Percentiles rank a stretch among this genome's conserved stretches.
Evolutionary conservation across 2,888 invertebrate species (phyloP).

Genomic region (Drosophila bunnanda): DNA sequence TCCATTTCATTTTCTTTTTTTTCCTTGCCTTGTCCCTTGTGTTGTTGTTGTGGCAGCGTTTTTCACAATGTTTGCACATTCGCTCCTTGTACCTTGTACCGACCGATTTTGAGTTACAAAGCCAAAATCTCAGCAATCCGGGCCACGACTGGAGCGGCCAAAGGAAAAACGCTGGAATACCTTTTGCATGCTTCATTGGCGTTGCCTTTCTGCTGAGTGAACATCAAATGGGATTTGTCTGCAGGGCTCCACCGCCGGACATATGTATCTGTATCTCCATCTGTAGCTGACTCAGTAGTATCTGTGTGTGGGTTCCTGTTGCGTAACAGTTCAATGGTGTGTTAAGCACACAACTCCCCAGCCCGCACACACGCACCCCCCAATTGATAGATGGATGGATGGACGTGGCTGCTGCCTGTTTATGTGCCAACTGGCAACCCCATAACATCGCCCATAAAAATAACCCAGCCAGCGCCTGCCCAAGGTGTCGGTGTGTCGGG

Average conservation of each 20-base stretch:
- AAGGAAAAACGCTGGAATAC: constrained; percentile 72
- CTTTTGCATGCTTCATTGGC: constrained; percentile 81
- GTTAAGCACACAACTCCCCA: constrained; percentile 62
- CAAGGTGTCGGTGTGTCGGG: constrained; percentile 35
- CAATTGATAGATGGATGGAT: constrained; percentile 44
- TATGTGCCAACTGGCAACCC: constrained; percentile 60
- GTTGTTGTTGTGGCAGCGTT: constrained; percentile 49
- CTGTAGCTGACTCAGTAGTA: constrained; percentile 30
- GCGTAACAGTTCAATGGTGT: constrained; percentile 76
- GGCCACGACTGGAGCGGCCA: constrained; percentile 23
- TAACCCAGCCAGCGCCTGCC: constrained; percentile 35
- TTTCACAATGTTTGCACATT: constrained; percentile 79
- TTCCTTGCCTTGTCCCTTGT: neutral
- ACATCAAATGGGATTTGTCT: constrained; percentile 80
- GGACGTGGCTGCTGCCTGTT: constrained; percentile 37
- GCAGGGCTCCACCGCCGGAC: constrained; percentile 59
- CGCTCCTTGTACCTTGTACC: constrained; percentile 60
- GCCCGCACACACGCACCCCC: constrained; percentile 1
- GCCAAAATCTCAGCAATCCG: constrained; percentile 72
- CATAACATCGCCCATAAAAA: constrained; percentile 65
- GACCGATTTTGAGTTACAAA: constrained; percentile 75
- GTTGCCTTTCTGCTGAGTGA: constrained; percentile 79
- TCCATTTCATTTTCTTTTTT: neutral
- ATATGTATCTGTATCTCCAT: constrained; percentile 44
- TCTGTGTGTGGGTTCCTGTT: constrained; percentile 54